phyloP scores from a whole-genome alignment of 2,888 invertebrate genomes.

The Spisula subtruncata region DNA sequence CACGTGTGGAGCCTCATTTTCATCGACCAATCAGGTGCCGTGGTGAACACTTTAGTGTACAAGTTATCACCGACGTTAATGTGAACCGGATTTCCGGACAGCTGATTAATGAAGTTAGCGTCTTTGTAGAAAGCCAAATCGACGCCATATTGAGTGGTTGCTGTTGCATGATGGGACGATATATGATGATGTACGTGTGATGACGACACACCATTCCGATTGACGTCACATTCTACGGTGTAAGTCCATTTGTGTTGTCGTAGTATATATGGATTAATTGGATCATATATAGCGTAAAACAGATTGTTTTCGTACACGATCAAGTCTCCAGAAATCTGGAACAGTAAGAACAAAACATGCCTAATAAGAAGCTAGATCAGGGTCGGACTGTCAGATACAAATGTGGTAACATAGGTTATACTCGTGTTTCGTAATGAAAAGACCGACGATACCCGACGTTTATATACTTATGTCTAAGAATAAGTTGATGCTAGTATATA shows the following conservation, averaged over 20 bases:
- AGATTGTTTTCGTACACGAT: constrained; percentile 19
- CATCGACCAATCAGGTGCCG: background rate
- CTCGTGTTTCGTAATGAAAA: too few species aligned
- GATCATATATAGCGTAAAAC: constrained; percentile 34
- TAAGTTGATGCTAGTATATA: too few species aligned
- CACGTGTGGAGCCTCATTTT: constrained; percentile 36
- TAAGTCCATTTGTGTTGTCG: constrained; percentile 36
- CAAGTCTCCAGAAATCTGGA: background rate
- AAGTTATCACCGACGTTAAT: constrained; percentile 1
- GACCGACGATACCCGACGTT: too few species aligned
- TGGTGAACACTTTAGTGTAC: constrained; percentile 27
- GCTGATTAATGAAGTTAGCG: background rate
- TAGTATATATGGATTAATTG: constrained; percentile 27
- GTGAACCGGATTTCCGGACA: constrained; percentile 28
- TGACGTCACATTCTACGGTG: constrained; percentile 39
- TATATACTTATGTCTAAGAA: too few species aligned
- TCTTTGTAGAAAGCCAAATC: constrained; percentile 34
- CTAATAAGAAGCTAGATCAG: too few species aligned
- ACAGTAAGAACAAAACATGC: background rate
- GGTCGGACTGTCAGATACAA: too few species aligned
- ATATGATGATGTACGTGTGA: constrained; percentile 19
- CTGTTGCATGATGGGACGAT: background rate
- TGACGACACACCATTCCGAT: constrained; percentile 22
- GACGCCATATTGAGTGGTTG: background rate
- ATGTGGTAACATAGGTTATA: too few species aligned